Conservation (phyloP, 2,888 invertebrate species). For the Leucophenga maculata region DNA sequence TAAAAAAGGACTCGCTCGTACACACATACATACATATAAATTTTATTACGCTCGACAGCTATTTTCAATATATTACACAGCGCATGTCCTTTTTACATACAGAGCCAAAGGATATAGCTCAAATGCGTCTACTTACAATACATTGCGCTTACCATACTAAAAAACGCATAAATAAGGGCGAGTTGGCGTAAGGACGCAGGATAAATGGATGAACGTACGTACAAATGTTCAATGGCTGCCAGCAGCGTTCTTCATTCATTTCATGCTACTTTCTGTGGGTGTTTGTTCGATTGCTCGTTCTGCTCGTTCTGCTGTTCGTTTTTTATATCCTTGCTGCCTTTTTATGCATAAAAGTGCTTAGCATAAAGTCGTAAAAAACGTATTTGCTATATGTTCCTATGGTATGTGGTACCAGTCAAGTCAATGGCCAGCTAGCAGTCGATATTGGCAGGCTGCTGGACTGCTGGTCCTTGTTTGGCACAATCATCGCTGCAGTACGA, state of each 20-base stretch:
- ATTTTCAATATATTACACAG: constrained; percentile 67
- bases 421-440: constrained; percentile 38
- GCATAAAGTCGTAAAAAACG: constrained; percentile 68
- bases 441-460: constrained; percentile 56
- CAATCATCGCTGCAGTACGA: constrained; percentile 42
- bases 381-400: constrained; percentile 54
- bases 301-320: constrained; percentile 28
- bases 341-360: constrained; percentile 68
- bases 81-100: constrained; percentile 39
- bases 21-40: constrained; percentile 45
- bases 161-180: constrained; percentile 66
- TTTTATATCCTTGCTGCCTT: constrained; percentile 43
- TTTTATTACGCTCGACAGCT: constrained; percentile 67
- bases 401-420: constrained; percentile 11
- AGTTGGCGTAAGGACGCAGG: constrained; percentile 36
- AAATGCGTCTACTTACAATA: neutral
- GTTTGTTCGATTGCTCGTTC: constrained; percentile 25
- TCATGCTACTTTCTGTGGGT: neutral
- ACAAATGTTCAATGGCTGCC: constrained; percentile 21
- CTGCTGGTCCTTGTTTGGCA: neutral
- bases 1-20: constrained; percentile 33
- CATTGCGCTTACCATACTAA: constrained; percentile 62
- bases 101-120: constrained; percentile 13
- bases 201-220: neutral
- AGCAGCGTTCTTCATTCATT: constrained; percentile 15